phyloP scores from a whole-genome alignment of 1,140 invertebrate species.

The Papilio machaon region DNA sequence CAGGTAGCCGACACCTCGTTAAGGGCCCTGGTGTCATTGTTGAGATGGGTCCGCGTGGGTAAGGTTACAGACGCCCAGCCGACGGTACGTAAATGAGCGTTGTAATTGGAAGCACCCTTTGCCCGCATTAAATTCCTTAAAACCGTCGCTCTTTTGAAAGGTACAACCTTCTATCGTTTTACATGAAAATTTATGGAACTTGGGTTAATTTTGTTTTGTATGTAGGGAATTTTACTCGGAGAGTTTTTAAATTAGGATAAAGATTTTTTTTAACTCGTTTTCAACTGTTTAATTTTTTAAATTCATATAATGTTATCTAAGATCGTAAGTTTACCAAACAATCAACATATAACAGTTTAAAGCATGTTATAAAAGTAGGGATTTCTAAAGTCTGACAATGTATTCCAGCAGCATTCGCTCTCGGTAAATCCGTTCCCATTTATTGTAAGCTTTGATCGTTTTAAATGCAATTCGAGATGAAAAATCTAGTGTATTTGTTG shows the following conservation, averaged over 20 bases:
- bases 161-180: slow-evolving; percentile 26
- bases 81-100: slow-evolving; percentile 56
- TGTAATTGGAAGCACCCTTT: slow-evolving; percentile 34
- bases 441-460: slow-evolving; percentile 35
- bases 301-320: neutral
- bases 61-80: slow-evolving; percentile 62
- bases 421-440: slow-evolving; percentile 26
- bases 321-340: neutral
- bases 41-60: slow-evolving; percentile 60
- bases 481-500: slow-evolving; percentile 35
- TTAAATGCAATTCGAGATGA: slow-evolving; percentile 36
- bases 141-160: slow-evolving; percentile 22
- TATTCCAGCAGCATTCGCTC: slow-evolving; percentile 28
- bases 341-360: neutral
- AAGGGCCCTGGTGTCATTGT: slow-evolving; percentile 67
- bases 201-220: slow-evolving; percentile 15
- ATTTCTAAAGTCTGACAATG: slow-evolving; percentile 25
- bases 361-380: neutral
- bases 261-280: neutral
- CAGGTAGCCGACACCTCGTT: slow-evolving; percentile 74
- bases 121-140: slow-evolving; percentile 35
- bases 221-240: neutral
- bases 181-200: slow-evolving; percentile 14
- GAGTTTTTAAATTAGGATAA: neutral
- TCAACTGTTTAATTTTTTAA: neutral